Evolutionary conservation across 2,797 vertebrate species (phyloP).

Genomic region (Tiaroga cobitis): DNA sequence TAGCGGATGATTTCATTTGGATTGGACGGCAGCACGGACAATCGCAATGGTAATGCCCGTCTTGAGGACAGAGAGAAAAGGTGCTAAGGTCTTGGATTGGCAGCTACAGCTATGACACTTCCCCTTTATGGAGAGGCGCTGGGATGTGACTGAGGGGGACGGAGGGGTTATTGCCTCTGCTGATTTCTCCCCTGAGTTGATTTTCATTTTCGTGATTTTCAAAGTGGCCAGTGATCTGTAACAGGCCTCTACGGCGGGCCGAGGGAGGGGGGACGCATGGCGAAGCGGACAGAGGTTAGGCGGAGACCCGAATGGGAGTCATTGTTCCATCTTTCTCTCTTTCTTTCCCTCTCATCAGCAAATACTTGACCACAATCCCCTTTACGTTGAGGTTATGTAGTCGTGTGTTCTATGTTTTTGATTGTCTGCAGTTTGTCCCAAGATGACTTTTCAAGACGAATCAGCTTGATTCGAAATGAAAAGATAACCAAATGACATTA

Average conservation of each 20-base stretch:
- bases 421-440: not conserved
- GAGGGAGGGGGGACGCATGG: not conserved
- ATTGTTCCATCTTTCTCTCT: constrained; percentile 27
- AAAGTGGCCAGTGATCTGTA: constrained; percentile 68
- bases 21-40: constrained; percentile 76
- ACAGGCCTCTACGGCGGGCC: constrained; percentile 57
- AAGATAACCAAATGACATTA: not conserved
- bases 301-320: constrained; percentile 47
- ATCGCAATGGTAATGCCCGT: constrained; percentile 71
- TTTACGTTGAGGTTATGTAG: not conserved
- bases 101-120: constrained; percentile 59
- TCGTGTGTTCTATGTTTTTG: not conserved
- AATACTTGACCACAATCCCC: not conserved
- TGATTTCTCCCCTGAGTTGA: constrained; percentile 63
- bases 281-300: constrained; percentile 45
- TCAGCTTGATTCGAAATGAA: not conserved
- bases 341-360: constrained; percentile 20
- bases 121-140: constrained; percentile 64
- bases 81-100: constrained; percentile 60
- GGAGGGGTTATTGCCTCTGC: constrained; percentile 63
- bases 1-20: constrained; percentile 85
- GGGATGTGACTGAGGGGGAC: constrained; percentile 62
- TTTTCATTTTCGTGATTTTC: constrained; percentile 67
- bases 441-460: not conserved
- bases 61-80: constrained; percentile 45